phyloP scores from a whole-genome alignment of 2,888 invertebrate species.

The Lycaena phlaeas region DNA sequence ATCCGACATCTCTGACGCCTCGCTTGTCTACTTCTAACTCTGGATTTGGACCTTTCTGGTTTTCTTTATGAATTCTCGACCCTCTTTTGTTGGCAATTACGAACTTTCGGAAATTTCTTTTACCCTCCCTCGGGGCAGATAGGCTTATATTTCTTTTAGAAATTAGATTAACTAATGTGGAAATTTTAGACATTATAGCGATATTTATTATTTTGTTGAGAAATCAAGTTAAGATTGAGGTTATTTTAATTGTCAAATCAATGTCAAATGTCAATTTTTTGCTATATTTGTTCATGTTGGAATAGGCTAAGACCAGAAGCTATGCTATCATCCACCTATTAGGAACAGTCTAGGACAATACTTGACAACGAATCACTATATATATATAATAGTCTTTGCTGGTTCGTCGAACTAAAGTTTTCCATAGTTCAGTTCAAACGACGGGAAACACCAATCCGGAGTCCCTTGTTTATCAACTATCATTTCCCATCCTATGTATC shows the following conservation, averaged over 20 bases:
- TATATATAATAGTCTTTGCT: too few species aligned
- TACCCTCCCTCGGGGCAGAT: slow-evolving; percentile 70
- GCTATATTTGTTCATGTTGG: too few species aligned
- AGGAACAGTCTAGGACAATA: too few species aligned
- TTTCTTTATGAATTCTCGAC: slow-evolving; percentile 75
- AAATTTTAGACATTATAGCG: slow-evolving; percentile 48
- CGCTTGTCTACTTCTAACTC: slow-evolving; percentile 79
- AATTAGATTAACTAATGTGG: slow-evolving; percentile 39
- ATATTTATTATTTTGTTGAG: slow-evolving; percentile 1
- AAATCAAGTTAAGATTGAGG: neutral
- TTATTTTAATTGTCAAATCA: slow-evolving; percentile 1
- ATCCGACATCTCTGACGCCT: slow-evolving; percentile 80
- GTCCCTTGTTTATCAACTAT: too few species aligned
- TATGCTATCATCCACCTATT: too few species aligned
- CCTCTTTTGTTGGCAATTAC: slow-evolving; percentile 83
- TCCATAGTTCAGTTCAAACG: too few species aligned
- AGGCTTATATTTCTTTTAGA: slow-evolving; percentile 48
- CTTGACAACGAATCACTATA: too few species aligned
- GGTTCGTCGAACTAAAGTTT: too few species aligned
- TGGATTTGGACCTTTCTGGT: slow-evolving; percentile 72
- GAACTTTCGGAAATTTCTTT: slow-evolving; percentile 89
- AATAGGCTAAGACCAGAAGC: too few species aligned
- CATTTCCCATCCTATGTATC: too few species aligned
- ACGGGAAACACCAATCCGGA: too few species aligned
- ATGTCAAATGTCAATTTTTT: neutral